Conservation (phyloP, 2,888 invertebrate genomes). For the Diarsia brunnea region DNA sequence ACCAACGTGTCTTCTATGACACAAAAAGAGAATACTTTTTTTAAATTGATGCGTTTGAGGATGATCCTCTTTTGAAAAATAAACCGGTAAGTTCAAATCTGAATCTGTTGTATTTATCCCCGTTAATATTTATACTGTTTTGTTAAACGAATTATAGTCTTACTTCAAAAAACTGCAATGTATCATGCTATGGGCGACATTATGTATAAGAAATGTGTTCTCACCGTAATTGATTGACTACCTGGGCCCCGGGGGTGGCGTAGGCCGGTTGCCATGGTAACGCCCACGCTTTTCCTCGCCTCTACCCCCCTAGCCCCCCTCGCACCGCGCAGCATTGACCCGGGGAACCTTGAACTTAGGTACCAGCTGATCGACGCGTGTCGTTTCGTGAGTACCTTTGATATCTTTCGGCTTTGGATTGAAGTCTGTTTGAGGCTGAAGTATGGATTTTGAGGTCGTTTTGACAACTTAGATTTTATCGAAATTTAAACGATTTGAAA, state of each 20-base stretch:
- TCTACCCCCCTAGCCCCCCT: slow-evolving; percentile 43
- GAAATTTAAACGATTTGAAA: not conserved
- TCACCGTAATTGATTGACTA: slow-evolving; percentile 87
- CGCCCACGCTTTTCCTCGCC: slow-evolving; percentile 81
- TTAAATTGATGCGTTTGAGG: not conserved
- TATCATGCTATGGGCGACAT: slow-evolving; percentile 46
- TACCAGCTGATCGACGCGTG: slow-evolving; percentile 84
- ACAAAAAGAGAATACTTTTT: not conserved
- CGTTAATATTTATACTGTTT: not conserved
- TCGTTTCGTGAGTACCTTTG: slow-evolving; percentile 38
- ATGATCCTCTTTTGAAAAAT: not conserved
- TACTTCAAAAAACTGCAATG: slow-evolving; percentile 44
- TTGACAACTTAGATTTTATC: not conserved
- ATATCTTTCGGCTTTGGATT: slow-evolving; percentile 42
- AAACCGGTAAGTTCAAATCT: not conserved
- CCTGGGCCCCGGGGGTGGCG: slow-evolving; percentile 84
- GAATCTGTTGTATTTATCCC: not conserved
- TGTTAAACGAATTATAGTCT: not conserved
- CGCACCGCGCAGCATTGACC: slow-evolving; percentile 82
- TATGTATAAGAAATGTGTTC: slow-evolving; percentile 73
- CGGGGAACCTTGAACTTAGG: slow-evolving; percentile 86
- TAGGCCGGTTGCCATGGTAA: slow-evolving; percentile 86
- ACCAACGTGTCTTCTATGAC: not conserved
- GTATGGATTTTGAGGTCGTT: slow-evolving; percentile 15
- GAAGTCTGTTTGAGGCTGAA: slow-evolving; percentile 15